These are phyloP conservation scores for Diarsia mendica DNA, from an alignment of 2,888 invertebrate genomes.

Conservation along the genomic window DNA sequence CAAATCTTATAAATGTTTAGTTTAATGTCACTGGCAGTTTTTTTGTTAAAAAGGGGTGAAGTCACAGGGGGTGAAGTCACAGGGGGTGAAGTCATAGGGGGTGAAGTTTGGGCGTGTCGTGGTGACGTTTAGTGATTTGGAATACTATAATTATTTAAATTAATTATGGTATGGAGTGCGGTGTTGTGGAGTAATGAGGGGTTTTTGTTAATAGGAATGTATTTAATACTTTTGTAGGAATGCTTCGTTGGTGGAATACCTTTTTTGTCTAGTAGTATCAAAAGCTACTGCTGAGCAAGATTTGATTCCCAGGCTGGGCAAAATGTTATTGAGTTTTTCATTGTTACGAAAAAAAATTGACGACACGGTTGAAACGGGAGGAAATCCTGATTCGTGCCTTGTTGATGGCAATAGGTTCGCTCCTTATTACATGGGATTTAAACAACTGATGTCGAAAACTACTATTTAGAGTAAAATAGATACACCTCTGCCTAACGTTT, in stretches of 20 bases:
- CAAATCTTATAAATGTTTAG: constrained; percentile 43
- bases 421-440: too few species aligned
- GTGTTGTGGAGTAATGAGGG: neutral
- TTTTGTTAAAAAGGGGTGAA: constrained; percentile 28
- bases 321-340: neutral
- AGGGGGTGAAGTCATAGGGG: constrained; percentile 7
- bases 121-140: constrained; percentile 31
- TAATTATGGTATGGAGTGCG: constrained; percentile 11
- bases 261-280: too few species aligned
- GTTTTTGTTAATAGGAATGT: neutral
- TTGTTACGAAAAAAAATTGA: neutral
- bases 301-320: neutral
- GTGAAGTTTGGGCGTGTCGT: constrained; percentile 29
- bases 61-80: neutral
- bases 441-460: too few species aligned
- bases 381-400: too few species aligned
- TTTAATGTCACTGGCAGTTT: constrained; percentile 47
- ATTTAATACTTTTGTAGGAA: neutral
- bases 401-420: too few species aligned
- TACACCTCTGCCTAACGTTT: too few species aligned
- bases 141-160: constrained; percentile 42
- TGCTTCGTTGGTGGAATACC: neutral
- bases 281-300: too few species aligned
- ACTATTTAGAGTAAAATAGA: too few species aligned
- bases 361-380: too few species aligned